Base-by-base conservation (phyloP, 2,113 vertebrate species). In the Promerops cafer region DNA sequence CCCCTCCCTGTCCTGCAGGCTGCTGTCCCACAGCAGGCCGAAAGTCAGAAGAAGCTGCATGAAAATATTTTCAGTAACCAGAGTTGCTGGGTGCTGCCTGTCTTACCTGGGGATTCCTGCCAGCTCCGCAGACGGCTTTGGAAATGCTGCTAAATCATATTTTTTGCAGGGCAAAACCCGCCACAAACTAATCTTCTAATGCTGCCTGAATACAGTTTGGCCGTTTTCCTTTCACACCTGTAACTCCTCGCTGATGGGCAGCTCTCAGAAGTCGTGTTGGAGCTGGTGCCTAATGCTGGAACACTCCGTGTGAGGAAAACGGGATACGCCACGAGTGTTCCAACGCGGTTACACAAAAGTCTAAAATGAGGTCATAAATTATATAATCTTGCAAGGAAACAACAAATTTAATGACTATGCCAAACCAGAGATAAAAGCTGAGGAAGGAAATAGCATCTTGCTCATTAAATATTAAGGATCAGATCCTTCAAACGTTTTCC, bases 331-430 rank as follows among this genome's bases (percentile, higher is more conserved):
- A 13, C 3, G 1, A 76, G 76, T 18, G 60, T 71, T 89, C 39
- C 44, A 82, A 37, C 5, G 1, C 0, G 0, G 72, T 90, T 93
- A 92, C 80, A 92, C 83, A 81, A 10, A 95, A 96, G 76, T 77
- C 87, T 95, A 96, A 95, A 96, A 96, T 93, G 82, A 96, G 95
- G 93, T 95, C 90, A 97, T 96, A 95, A 96, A 96, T 97, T 96
- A 97, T 95, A 96, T 96, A 95, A 96, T 92, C 82, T 44, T 89
- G 85, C 85, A 79, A 96, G 93, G 92, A 90, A 96, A 97, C 85
- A 97, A 92, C 93, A 78, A 84, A 87, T 95, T 92, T 94, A 96
- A 96, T 96, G 96, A 95, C 92, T 95, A 11, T 93, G 95, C 86
- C 95, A 90, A 93, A 90, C n/a, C 86, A 89, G 90, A 97, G 96